Evolutionary conservation across 2,797 vertebrate genomes (phyloP).

Genomic region (Fistularia commersonii): DNA sequence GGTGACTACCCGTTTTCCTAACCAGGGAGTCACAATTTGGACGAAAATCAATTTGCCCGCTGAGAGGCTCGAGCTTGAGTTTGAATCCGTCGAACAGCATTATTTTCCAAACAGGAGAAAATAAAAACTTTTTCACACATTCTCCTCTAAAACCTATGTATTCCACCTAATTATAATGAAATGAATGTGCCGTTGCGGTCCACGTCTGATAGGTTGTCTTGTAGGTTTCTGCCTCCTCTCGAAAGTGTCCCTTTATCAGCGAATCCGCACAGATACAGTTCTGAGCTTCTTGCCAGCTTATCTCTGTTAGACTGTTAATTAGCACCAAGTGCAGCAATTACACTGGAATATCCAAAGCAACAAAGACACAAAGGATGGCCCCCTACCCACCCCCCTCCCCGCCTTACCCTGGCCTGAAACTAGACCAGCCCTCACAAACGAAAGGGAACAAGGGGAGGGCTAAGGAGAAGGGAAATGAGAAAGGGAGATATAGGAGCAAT

Average conservation of each 20-base stretch:
- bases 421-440: conserved; percentile 47
- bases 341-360: conserved; percentile 68
- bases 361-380: conserved; percentile 67
- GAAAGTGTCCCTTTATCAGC: conserved; percentile 70
- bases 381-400: conserved; percentile 25
- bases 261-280: conserved; percentile 51
- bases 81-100: too few species aligned
- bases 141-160: conserved; percentile 32
- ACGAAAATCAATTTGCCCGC: too few species aligned
- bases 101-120: conserved; percentile 22
- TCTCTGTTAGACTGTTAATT: conserved; percentile 72
- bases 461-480: conserved; percentile 30
- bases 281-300: conserved; percentile 63
- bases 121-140: conserved; percentile 30
- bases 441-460: conserved; percentile 32
- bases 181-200: conserved; percentile 35
- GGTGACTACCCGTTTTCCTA: not conserved
- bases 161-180: conserved; percentile 56
- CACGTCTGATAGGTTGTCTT: conserved; percentile 58
- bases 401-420: conserved; percentile 43
- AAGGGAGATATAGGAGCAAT: conserved; percentile 39
- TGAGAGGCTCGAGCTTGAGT: too few species aligned
- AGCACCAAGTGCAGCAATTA: conserved; percentile 73
- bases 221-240: conserved; percentile 51
- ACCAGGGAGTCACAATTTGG: too few species aligned